A percentile compares a stretch with the other conserved stretches of the same genome.
Conservation (phyloP, 2,888 invertebrate genomes). For the Athalia circularis region DNA sequence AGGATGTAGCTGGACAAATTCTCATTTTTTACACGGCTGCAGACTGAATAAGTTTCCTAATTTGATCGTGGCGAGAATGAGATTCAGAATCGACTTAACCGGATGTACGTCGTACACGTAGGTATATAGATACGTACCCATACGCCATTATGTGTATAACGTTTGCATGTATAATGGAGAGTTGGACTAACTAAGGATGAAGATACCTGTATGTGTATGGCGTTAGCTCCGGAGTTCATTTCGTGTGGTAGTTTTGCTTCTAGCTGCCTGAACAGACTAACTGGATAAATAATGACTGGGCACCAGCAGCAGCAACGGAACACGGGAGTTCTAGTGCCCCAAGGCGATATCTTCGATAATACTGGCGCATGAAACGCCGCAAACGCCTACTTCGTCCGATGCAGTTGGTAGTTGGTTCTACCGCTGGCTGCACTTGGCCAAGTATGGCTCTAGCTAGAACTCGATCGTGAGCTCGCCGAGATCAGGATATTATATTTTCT, state of each 20-base stretch:
- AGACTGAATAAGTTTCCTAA: too few relatives aligned
- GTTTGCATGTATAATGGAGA: too few relatives aligned
- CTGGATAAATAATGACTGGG: constrained; percentile 38
- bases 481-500: too few relatives aligned
- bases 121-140: neutral
- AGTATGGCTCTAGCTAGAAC: too few relatives aligned
- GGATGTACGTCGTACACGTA: too few relatives aligned
- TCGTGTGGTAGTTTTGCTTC: neutral
- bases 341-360: constrained; percentile 33
- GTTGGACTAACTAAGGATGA: too few relatives aligned
- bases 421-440: neutral
- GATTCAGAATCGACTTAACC: too few relatives aligned
- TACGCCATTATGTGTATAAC: neutral
- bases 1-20: too few relatives aligned
- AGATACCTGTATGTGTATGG: constrained; percentile 15
- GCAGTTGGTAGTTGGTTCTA: neutral
- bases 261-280: constrained; percentile 1
- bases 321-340: constrained; percentile 18
- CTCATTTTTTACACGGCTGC: too few relatives aligned
- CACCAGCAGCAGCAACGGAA: neutral
- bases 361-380: constrained; percentile 3
- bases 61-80: too few relatives aligned
- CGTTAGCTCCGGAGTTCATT: constrained; percentile 18
- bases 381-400: constrained; percentile 34
- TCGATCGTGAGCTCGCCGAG: too few relatives aligned